These are phyloP conservation scores for Montipora cactus DNA, from an alignment of 64 coral and sea anemone species.

Conservation along the genomic window DNA sequence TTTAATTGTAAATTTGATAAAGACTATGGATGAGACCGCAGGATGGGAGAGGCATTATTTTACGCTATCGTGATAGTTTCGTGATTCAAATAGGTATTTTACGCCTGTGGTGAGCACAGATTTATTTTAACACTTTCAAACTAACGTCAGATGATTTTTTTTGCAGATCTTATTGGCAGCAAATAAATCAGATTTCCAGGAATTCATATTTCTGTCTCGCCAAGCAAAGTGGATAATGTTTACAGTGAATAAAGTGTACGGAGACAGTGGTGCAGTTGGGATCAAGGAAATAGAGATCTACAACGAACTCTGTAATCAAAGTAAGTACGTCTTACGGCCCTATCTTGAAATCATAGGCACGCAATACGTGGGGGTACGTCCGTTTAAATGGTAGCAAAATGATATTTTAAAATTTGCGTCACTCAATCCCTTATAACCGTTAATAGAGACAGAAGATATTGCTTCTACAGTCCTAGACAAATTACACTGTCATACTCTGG, in stretches of 20 bases:
- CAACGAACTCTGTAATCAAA: constrained; percentile 44
- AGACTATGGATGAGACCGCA: no score
- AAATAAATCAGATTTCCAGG: constrained; percentile 47
- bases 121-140: neutral
- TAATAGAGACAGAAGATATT: no score
- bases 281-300: constrained; percentile 61
- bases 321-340: constrained; percentile 11
- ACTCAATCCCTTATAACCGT: no score
- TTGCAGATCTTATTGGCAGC: constrained; percentile 45
- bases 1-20: no score
- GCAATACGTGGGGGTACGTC: neutral
- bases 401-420: no score
- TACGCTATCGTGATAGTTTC: no score
- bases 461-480: no score
- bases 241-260: constrained; percentile 33
- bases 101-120: no score
- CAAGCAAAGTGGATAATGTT: constrained; percentile 54
- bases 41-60: no score
- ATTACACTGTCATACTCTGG: no score
- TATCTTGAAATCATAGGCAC: neutral
- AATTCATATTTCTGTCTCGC: constrained; percentile 62
- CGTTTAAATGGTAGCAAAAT: neutral
- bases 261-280: neutral
- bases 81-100: neutral
- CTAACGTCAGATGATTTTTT: neutral